Evolutionary conservation across 2,888 invertebrate species (phyloP).

Genomic region (Sarcophaga variegata): DNA sequence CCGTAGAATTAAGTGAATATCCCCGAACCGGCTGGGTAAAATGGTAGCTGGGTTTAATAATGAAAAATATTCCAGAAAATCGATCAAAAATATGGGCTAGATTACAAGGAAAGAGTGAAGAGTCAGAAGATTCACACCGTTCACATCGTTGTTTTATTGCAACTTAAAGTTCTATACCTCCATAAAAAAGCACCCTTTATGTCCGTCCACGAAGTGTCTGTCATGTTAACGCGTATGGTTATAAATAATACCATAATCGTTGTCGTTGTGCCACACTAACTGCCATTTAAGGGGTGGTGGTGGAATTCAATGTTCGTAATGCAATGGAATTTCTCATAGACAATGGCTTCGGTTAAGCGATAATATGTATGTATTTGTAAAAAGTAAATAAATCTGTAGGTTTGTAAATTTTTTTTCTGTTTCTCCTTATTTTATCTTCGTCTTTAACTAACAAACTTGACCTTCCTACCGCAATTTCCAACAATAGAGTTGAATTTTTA

Average conservation of each 20-base stretch:
- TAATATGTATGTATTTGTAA: neutral
- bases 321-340: neutral
- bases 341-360: neutral
- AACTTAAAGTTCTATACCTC: too few species aligned
- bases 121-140: too few species aligned
- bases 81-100: too few species aligned
- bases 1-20: too few species aligned
- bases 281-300: neutral
- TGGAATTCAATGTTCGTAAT: neutral
- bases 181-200: too few species aligned
- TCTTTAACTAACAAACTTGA: conserved; percentile 66
- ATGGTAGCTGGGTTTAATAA: too few species aligned
- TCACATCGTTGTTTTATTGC: too few species aligned
- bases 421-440: neutral
- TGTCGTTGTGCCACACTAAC: neutral
- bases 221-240: neutral
- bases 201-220: neutral
- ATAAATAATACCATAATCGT: neutral
- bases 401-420: neutral
- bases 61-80: too few species aligned
- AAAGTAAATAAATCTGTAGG: neutral
- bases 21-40: too few species aligned
- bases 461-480: conserved; percentile 54
- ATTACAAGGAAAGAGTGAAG: too few species aligned
- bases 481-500: conserved; percentile 38